phyloP scores from a whole-genome alignment of 92 coral and sea anemone genomes.

The Phenganax marumi region DNA sequence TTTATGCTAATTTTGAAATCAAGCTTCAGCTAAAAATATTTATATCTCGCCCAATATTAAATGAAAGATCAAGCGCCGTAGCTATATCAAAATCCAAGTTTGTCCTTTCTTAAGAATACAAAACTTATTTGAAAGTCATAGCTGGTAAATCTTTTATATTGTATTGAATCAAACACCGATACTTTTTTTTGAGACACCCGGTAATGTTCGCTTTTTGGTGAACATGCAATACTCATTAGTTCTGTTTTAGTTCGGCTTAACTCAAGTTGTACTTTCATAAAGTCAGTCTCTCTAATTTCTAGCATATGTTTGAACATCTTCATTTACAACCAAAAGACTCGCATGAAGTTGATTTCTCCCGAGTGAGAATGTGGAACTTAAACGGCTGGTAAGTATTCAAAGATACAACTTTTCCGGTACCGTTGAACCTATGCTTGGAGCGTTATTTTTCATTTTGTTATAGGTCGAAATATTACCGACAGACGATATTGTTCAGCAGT shows the following conservation, averaged over 20 bases:
- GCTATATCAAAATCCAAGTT: too few relatives aligned
- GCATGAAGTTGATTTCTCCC: conserved; percentile 92
- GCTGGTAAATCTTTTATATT: too few relatives aligned
- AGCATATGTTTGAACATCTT: conserved; percentile 85
- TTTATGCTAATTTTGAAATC: too few relatives aligned
- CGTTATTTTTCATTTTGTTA: neutral
- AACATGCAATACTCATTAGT: too few relatives aligned
- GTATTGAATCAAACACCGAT: too few relatives aligned
- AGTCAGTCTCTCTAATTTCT: neutral
- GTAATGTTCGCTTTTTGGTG: too few relatives aligned
- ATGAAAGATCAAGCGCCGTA: neutral
- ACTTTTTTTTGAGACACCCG: too few relatives aligned
- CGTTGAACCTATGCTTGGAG: neutral
- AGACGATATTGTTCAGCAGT: conserved; percentile 79
- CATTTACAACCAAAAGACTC: conserved; percentile 85
- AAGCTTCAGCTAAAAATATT: too few relatives aligned
- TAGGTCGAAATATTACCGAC: conserved; percentile 96
- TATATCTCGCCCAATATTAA: too few relatives aligned
- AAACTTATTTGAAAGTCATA: too few relatives aligned
- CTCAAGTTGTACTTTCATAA: neutral
- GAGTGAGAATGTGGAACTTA: conserved; percentile 95
- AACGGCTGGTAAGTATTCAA: conserved; percentile 74
- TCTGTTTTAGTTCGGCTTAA: neutral
- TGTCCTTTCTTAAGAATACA: too few relatives aligned
- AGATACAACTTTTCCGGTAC: neutral